A percentile compares a stretch with the other conserved stretches of the same genome.
Evolutionary conservation across 1,140 invertebrate species (phyloP).

Genomic region (Solen grandis): DNA sequence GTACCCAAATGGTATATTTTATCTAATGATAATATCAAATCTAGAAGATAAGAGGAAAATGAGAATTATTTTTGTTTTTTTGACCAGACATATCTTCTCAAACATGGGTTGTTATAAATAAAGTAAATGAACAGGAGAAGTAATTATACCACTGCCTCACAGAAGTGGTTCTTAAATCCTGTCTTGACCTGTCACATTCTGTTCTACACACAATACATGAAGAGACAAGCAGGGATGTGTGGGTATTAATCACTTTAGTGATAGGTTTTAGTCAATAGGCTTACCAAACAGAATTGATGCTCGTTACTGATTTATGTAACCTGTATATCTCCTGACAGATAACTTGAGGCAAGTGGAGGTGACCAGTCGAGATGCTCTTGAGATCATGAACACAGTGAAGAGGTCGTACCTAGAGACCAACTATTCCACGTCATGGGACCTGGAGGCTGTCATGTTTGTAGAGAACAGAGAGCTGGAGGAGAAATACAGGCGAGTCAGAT

Average conservation of each 20-base stretch:
- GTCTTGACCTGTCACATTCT: neutral
- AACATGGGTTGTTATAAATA: too few species aligned
- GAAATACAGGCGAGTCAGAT: constrained; percentile 45
- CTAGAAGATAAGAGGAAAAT: too few species aligned
- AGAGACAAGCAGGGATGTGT: neutral
- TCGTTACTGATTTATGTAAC: neutral
- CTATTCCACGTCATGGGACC: constrained; percentile 38
- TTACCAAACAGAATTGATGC: neutral
- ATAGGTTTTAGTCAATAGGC: neutral
- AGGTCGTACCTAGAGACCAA: constrained; percentile 41
- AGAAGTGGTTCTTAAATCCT: neutral
- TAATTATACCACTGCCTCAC: neutral
- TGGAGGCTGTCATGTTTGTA: constrained; percentile 43
- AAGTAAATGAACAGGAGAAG: too few species aligned
- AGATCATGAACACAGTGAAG: constrained; percentile 37
- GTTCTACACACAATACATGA: neutral
- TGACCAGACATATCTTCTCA: too few species aligned
- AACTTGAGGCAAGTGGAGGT: constrained; percentile 52
- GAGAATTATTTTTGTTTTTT: too few species aligned
- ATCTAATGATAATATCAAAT: too few species aligned
- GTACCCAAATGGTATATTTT: too few species aligned
- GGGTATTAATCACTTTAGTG: neutral
- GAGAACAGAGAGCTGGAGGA: constrained; percentile 50
- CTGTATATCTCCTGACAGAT: constrained; percentile 33
- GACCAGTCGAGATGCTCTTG: constrained; percentile 49